Percentiles rank a stretch among this genome's conserved stretches.
These are phyloP conservation scores for Petrocephalus microphthalmus DNA, from an alignment of 2,113 vertebrate genomes.

Conservation along the genomic window DNA sequence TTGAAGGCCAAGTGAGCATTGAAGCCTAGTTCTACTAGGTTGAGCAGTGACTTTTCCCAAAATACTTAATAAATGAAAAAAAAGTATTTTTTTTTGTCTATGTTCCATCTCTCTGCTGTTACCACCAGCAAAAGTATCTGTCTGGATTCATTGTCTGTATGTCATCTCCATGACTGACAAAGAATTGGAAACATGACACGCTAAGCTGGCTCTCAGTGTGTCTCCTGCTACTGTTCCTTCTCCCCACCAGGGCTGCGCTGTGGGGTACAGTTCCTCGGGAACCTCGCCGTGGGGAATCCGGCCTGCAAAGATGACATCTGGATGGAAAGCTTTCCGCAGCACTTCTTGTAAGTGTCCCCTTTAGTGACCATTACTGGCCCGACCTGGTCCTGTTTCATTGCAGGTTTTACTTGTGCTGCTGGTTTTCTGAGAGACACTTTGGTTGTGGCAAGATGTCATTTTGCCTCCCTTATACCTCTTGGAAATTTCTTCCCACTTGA, in stretches of 20 bases:
- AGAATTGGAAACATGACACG: not conserved
- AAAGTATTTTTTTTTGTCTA: not conserved
- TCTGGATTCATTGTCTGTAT: not conserved
- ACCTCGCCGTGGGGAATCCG: constrained; percentile 79
- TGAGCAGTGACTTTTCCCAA: not conserved
- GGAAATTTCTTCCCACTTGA: not conserved
- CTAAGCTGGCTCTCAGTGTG: not conserved
- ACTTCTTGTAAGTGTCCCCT: constrained; percentile 52
- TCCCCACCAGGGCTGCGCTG: constrained; percentile 73
- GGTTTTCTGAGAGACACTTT: not conserved
- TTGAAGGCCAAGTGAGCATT: not conserved
- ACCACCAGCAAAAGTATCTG: not conserved
- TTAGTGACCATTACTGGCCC: constrained; percentile 7
- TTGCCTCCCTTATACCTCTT: not conserved
- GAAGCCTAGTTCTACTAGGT: not conserved
- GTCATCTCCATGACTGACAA: not conserved
- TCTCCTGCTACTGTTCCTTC: not conserved
- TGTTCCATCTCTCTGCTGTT: no score
- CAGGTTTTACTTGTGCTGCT: not conserved
- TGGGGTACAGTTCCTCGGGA: constrained; percentile 91
- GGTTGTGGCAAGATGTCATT: not conserved
- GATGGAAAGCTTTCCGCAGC: constrained; percentile 52
- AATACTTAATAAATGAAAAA: not conserved
- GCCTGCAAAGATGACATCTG: constrained; percentile 79
- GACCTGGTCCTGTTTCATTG: constrained; percentile 13